Conservation (phyloP, 2,888 invertebrate genomes). For the Pseudococcus viburni region DNA sequence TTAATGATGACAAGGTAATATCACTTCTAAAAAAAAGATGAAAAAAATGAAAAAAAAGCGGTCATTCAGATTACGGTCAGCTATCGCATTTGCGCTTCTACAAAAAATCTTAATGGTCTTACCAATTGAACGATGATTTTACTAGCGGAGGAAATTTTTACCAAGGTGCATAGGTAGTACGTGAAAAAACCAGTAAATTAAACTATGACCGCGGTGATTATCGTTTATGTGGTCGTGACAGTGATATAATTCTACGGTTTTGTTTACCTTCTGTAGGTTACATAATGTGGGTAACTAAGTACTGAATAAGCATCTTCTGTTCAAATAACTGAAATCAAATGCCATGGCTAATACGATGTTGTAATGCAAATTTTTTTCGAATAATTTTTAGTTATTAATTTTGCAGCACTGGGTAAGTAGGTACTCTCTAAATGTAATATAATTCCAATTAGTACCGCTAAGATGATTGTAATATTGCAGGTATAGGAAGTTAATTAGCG, state of each 20-base stretch:
- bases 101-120: background rate
- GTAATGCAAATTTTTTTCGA: no score
- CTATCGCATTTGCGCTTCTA: background rate
- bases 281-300: background rate
- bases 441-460: no score
- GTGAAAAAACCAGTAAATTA: background rate
- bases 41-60: background rate
- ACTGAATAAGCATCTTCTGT: no score
- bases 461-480: no score
- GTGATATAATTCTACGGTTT: background rate
- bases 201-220: background rate
- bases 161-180: background rate
- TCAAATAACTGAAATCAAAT: no score
- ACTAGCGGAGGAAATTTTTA: background rate
- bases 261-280: background rate
- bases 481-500: no score
- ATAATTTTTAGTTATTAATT: no score
- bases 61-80: conserved; percentile 38
- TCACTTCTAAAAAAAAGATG: background rate
- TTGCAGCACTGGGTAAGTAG: no score
- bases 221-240: conserved; percentile 1
- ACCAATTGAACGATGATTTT: conserved; percentile 19
- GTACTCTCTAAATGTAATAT: no score
- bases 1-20: conserved; percentile 49
- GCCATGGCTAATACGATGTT: no score